Evolutionary conservation across 2,797 vertebrate genomes (phyloP).

Genomic region (Mycteria americana): DNA sequence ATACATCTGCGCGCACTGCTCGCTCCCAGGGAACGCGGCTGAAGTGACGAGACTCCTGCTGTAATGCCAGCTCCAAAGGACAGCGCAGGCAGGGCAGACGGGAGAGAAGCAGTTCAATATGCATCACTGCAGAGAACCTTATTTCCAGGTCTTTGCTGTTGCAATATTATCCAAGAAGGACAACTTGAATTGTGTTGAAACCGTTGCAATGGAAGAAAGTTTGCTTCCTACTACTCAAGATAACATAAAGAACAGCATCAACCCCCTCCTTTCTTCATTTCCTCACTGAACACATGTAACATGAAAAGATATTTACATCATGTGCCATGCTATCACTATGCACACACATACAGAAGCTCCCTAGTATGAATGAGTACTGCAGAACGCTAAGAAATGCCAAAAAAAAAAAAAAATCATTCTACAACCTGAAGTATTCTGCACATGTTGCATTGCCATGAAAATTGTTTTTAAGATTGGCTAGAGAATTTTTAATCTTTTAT

Average conservation of each 20-base stretch:
- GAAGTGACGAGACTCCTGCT: neutral
- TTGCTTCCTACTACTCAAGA: neutral
- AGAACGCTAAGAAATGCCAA: neutral
- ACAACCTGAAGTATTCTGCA: neutral
- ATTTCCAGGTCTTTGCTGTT: neutral
- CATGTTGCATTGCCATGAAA: neutral
- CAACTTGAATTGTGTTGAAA: neutral
- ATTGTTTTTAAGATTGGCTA: neutral
- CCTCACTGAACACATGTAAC: neutral
- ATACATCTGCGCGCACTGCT: accelerated
- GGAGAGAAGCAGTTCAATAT: neutral
- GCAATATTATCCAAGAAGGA: neutral
- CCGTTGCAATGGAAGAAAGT: neutral
- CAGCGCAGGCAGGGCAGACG: neutral
- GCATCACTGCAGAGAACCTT: neutral
- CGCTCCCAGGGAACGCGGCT: accelerated
- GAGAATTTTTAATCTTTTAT: neutral
- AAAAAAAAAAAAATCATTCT: neutral
- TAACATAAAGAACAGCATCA: neutral
- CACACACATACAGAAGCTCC: neutral
- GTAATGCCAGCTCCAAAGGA: neutral
- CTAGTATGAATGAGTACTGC: neutral
- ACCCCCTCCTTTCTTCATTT: neutral
- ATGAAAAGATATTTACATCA: neutral
- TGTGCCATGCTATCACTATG: neutral